A percentile compares a stretch with the other conserved stretches of the same genome.
phyloP scores from a whole-genome alignment of 1,140 invertebrate genomes.

The Rhopalosiphum maidis region DNA sequence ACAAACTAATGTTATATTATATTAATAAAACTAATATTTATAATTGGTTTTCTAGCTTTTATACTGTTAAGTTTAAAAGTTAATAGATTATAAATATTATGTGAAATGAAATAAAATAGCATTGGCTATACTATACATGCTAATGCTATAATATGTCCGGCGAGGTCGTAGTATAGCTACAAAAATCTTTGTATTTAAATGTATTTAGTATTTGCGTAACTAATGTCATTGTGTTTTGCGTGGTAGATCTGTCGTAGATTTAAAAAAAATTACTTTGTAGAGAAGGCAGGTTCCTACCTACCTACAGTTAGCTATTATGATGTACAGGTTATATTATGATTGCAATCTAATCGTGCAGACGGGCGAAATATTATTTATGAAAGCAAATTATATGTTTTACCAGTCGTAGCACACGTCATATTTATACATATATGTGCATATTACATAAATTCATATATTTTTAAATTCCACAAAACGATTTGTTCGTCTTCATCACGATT shows the following conservation, averaged over 20 bases:
- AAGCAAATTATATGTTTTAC: not conserved
- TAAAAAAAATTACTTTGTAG: not conserved
- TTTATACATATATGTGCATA: not conserved
- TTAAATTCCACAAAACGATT: not conserved
- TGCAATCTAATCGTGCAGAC: not conserved
- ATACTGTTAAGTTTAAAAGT: not conserved
- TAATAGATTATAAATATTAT: not conserved
- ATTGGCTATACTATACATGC: too few relatives aligned
- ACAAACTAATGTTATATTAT: not conserved
- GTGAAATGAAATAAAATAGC: not conserved
- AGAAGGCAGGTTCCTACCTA: not conserved
- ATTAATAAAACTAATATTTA: not conserved
- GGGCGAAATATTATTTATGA: not conserved
- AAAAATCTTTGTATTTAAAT: not conserved
- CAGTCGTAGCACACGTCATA: not conserved
- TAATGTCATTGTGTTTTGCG: not conserved
- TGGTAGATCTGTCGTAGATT: not conserved
- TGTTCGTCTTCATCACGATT: not conserved
- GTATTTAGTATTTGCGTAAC: not conserved
- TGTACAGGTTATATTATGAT: not conserved
- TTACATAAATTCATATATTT: not conserved
- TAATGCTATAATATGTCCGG: not conserved
- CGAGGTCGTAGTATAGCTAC: not conserved
- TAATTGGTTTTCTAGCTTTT: not conserved
- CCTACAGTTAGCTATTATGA: not conserved